Evolutionary conservation across 1,140 invertebrate genomes (phyloP).

Genomic region (Neotoxoptera formosana): DNA sequence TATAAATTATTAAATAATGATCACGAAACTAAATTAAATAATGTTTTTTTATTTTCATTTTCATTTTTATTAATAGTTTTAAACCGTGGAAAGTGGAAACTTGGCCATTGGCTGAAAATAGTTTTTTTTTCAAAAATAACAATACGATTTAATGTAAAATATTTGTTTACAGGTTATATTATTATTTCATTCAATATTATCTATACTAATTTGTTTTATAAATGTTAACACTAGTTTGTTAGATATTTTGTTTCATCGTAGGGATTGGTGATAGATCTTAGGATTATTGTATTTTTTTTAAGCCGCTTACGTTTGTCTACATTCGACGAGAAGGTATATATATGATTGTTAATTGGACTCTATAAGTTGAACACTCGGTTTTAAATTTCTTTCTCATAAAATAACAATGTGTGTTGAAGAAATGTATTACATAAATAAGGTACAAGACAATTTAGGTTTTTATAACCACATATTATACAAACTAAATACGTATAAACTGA

Average conservation of each 20-base stretch:
- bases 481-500: not conserved
- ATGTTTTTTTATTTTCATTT: not conserved
- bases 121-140: not conserved
- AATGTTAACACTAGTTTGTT: not conserved
- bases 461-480: not conserved
- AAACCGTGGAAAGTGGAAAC: too few species aligned
- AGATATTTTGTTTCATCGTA: not conserved
- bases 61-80: not conserved
- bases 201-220: not conserved
- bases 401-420: not conserved
- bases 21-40: not conserved
- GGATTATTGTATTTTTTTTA: not conserved
- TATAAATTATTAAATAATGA: not conserved
- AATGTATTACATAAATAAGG: not conserved
- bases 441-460: not conserved
- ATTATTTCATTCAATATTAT: not conserved
- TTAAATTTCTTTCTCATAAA: not conserved
- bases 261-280: not conserved
- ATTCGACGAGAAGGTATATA: not conserved
- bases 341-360: not conserved
- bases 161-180: not conserved
- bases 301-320: not conserved
- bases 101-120: not conserved
- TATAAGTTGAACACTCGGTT: not conserved
- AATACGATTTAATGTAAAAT: not conserved